These are phyloP conservation scores for Euwallacea similis DNA, from an alignment of 1,140 invertebrate genomes.

Conservation along the genomic window DNA sequence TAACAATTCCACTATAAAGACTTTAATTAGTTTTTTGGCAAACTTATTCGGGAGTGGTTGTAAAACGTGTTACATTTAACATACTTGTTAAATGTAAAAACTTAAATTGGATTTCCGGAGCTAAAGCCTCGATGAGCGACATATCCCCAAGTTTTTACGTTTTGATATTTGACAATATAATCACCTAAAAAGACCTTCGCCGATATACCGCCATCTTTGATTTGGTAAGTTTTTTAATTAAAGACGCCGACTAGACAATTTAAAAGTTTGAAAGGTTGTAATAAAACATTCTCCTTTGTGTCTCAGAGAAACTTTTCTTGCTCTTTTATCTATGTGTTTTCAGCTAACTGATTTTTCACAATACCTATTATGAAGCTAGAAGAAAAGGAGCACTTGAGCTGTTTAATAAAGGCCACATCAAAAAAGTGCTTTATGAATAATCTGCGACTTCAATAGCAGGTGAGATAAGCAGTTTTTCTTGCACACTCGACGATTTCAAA, in stretches of 20 bases:
- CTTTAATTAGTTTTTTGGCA: conserved; percentile 25
- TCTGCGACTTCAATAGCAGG: too few relatives aligned
- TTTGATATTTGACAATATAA: conserved; percentile 38
- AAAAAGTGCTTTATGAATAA: too few relatives aligned
- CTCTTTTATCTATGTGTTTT: conserved; percentile 7
- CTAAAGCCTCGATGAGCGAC: conserved; percentile 8
- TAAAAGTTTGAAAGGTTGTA: conserved; percentile 16
- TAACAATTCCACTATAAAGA: conserved; percentile 1
- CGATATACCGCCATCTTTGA: conserved; percentile 16
- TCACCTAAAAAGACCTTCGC: conserved; percentile 18
- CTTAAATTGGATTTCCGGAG: conserved; percentile 36
- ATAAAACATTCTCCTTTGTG: conserved; percentile 29
- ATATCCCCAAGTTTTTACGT: conserved; percentile 34
- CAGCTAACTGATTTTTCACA: neutral
- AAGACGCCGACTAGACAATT: conserved; percentile 18
- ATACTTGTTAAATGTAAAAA: conserved; percentile 39
- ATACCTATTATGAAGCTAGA: too few relatives aligned
- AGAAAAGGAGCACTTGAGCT: too few relatives aligned
- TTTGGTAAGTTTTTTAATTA: conserved; percentile 37
- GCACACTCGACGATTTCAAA: neutral
- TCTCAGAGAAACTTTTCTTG: conserved; percentile 13
- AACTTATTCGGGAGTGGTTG: conserved; percentile 18
- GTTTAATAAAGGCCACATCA: too few relatives aligned
- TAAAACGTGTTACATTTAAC: conserved; percentile 36
- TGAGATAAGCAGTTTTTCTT: neutral